Conservation (phyloP, 2,888 invertebrate genomes). For the Agriopis aurantiaria region DNA sequence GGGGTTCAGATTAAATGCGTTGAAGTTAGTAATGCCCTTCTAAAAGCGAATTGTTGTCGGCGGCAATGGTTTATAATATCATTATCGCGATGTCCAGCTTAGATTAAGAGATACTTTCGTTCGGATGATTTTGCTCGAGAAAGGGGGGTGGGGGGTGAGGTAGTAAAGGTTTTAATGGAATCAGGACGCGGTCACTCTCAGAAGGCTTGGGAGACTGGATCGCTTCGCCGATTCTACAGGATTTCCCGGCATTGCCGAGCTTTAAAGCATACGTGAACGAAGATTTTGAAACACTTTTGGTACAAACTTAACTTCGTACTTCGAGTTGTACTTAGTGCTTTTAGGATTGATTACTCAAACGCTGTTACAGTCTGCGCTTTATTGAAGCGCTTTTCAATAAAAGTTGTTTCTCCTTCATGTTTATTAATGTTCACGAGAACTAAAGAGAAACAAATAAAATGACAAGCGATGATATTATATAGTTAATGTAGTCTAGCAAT, state of each 20-base stretch:
- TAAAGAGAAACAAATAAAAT: no score
- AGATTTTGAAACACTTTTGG: not conserved
- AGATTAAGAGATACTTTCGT: constrained; percentile 78
- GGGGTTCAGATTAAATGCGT: constrained; percentile 77
- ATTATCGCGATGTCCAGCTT: constrained; percentile 77
- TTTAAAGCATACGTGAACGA: constrained; percentile 54
- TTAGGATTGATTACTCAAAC: not conserved
- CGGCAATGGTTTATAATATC: constrained; percentile 78
- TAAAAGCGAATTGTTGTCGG: constrained; percentile 81
- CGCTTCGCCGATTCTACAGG: constrained; percentile 73
- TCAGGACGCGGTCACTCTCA: constrained; percentile 70
- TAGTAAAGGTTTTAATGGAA: constrained; percentile 66
- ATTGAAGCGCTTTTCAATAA: not conserved
- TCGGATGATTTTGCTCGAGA: constrained; percentile 51
- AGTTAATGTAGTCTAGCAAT: no score
- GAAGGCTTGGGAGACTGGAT: constrained; percentile 54
- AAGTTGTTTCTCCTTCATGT: no score
- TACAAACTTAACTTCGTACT: not conserved
- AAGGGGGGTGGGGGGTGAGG: constrained; percentile 47
- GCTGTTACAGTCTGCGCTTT: not conserved
- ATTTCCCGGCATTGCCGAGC: constrained; percentile 67
- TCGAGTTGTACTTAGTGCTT: not conserved
- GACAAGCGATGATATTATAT: not conserved
- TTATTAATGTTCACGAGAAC: no score
- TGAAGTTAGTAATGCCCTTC: constrained; percentile 76